Conservation (phyloP, 2,888 invertebrate genomes). For the Acanthococcus lagerstroemiae region DNA sequence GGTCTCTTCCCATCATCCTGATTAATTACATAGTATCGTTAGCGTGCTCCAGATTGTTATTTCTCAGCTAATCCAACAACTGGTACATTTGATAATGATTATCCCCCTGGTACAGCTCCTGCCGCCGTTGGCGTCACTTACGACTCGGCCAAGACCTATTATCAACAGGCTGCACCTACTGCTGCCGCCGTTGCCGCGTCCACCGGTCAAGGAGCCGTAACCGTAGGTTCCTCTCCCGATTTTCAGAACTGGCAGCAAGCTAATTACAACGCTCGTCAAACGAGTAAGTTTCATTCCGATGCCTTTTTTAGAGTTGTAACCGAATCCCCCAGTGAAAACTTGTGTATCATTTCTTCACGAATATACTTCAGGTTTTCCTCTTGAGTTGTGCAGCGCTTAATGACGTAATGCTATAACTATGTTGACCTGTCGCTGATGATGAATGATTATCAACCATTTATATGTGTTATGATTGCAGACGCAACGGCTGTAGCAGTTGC, state of each 20-base stretch:
- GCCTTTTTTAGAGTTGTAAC: not conserved
- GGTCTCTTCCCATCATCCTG: no score
- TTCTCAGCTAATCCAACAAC: slow-evolving; percentile 43
- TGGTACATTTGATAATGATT: slow-evolving; percentile 57
- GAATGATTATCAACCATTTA: no score
- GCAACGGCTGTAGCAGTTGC: slow-evolving; percentile 64
- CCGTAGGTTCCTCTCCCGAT: slow-evolving; percentile 43
- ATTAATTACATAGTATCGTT: no score
- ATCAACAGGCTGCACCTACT: slow-evolving; percentile 70
- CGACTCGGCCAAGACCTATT: slow-evolving; percentile 73
- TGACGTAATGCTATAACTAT: no score
- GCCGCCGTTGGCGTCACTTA: slow-evolving; percentile 48
- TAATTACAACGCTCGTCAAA: slow-evolving; percentile 22
- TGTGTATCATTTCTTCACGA: not conserved
- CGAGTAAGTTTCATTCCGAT: slow-evolving; percentile 3
- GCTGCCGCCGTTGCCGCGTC: slow-evolving; percentile 48
- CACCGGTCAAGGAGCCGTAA: slow-evolving; percentile 68
- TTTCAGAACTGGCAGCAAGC: slow-evolving; percentile 28
- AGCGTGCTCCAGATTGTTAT: no score
- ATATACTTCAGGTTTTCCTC: no score
- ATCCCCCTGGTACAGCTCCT: slow-evolving; percentile 52
- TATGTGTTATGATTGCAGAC: slow-evolving; percentile 40
- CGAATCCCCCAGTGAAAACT: no score
- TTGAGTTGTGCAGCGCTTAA: no score
- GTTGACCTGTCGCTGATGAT: no score